Base-by-base conservation (phyloP, 1,140 invertebrate species). In the Calosoma granatense region DNA sequence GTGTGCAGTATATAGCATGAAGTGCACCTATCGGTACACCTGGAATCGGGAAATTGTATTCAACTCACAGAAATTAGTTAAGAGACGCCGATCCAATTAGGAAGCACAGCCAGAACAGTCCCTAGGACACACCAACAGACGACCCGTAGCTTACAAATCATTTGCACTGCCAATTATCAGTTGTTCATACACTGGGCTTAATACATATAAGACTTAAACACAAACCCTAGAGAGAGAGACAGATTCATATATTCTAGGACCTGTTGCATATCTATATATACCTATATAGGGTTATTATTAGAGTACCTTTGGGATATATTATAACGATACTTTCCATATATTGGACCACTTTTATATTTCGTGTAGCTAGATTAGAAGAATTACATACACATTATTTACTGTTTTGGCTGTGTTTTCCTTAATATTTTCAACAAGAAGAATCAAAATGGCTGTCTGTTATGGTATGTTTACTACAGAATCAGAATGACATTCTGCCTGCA, bases 41-140 rank as follows among this genome's bases (percentile, higher is more conserved):
- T 90, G 87, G 87, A 90, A 88, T 74, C 84, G 85, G 76, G 87
- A 90, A 75, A 90, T 90, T 74, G 86, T 91, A 74, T 83, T 91
- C 75, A 90, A 90, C 75, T 90, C 87, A 70, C 86, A 91, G 72
- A 91, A 91, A 77, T 78, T 91, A 65, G 88, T 91, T 62, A 91
- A 91, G 74, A 88, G 88, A 88, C 87, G 88, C 77, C 77, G 76
- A 78, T n/a, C n/a, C n/a, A n/a, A n/a, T n/a, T n/a, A 63, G 23
- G 17, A 26, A 47, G 41, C 9, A 9, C n/a, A 9, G 6, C 26
- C 26, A 36, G n/a, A 36, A n/a, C n/a, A n/a, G n/a, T n/a, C n/a
- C n/a, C n/a, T n/a, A n/a, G n/a, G n/a, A n/a, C n/a, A n/a, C n/a
- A n/a, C n/a, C n/a, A n/a, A n/a, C n/a, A n/a, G n/a, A n/a, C n/a